Base-by-base conservation (phyloP, 2,888 invertebrate species). In the Pammene aurita region DNA sequence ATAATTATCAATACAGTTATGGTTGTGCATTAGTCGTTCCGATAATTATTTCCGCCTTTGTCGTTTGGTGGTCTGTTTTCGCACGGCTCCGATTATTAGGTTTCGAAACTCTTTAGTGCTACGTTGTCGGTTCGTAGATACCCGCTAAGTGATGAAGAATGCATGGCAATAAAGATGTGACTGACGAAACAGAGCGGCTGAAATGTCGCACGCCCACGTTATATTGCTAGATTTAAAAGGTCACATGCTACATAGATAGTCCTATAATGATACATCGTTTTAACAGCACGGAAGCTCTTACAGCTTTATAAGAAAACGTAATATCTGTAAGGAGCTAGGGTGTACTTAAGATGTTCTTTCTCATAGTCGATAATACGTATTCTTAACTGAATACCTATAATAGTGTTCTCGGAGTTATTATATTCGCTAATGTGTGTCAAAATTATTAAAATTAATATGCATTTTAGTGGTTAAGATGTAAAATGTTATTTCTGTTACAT, bases 91-190 rank as follows among this genome's bases (percentile, higher is more conserved):
- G 84, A 82, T 80, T 82, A 87, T 83, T 77, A n/a, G n/a, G 69
- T 74, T 77, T 81, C 78, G 73, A 81, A 84, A 78, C 74, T 76
- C 78, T 85, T 87, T 82, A 84, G 78, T 77, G 78, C 77, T 78
- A 78, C 79, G 77, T 26, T 26, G 2, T 26, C 26, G 71, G 63
- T 83, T 87, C 83, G 83, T 86, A 81, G 80, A 80, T 80, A 82
- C 80, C 76, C 77, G 89, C 85, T 89, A 90, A 90, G 87, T 89
- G 86, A 83, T 75, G 80, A 83, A 84, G 83, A 85, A 85, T 83
- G 79, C 79, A 72, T 74, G 68, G 75, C 77, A 78, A 84, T 86
- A 86, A 87, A 86, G 82, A 78, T 77, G 26, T 4, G 78, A 77
- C 79, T 84, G 78, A 83, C 79, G 77, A 81, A 85, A 86, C 76